A percentile compares a stretch with the other conserved stretches of the same genome.
Conservation (phyloP, 1,140 invertebrate species). For the Neodiprion lecontei region DNA sequence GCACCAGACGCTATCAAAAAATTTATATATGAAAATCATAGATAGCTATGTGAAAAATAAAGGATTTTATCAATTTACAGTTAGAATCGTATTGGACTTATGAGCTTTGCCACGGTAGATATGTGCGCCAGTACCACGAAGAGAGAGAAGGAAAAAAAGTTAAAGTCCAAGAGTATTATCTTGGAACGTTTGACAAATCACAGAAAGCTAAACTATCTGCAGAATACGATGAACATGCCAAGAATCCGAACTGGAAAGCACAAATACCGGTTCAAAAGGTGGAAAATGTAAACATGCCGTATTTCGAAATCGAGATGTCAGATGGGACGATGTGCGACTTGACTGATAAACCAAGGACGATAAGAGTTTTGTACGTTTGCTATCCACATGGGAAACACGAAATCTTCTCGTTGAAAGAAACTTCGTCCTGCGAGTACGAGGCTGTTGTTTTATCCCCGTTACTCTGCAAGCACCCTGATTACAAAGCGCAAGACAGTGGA, state of each 20-base stretch:
- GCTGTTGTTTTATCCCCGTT: slow-evolving; percentile 84
- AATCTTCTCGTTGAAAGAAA: slow-evolving; percentile 92
- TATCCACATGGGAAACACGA: slow-evolving; percentile 88
- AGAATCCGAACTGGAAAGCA: slow-evolving; percentile 58
- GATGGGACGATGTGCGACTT: slow-evolving; percentile 92
- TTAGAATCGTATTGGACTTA: slow-evolving; percentile 97
- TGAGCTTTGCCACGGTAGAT: slow-evolving; percentile 92
- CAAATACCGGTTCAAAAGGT: slow-evolving; percentile 75
- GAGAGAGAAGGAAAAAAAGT: slow-evolving; percentile 86
- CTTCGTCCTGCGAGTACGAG: slow-evolving; percentile 93
- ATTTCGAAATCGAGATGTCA: slow-evolving; percentile 79
- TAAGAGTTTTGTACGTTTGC: slow-evolving; percentile 85
- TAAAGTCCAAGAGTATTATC: slow-evolving; percentile 81
- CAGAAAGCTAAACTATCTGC: slow-evolving; percentile 59
- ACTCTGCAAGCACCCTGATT: slow-evolving; percentile 88
- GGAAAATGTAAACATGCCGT: slow-evolving; percentile 85
- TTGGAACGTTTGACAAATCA: slow-evolving; percentile 75
- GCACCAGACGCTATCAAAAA: no score
- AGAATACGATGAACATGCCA: slow-evolving; percentile 63
- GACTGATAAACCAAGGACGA: slow-evolving; percentile 80
- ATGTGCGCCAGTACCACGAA: slow-evolving; percentile 94
- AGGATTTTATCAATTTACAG: slow-evolving; percentile 52
- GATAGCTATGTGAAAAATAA: no score
- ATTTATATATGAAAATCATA: no score
- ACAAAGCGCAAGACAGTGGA: slow-evolving; percentile 81